phyloP scores from a whole-genome alignment of 2,888 invertebrate genomes.

The Meiosimyza decipiens region DNA sequence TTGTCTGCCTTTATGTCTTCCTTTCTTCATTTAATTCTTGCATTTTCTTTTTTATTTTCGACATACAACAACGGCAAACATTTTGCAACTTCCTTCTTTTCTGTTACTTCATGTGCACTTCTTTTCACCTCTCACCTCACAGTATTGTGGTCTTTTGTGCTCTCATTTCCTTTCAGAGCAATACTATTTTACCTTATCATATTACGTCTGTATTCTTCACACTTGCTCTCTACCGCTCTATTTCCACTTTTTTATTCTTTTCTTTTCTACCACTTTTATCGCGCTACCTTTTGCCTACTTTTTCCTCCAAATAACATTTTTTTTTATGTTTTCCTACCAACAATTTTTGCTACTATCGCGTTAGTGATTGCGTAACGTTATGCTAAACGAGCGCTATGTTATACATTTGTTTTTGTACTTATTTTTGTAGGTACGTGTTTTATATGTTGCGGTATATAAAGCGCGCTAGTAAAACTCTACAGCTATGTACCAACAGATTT shows the following conservation, averaged over 20 bases:
- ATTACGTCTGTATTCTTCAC: conserved; percentile 6
- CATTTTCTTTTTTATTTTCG: too few species aligned
- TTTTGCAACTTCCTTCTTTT: too few species aligned
- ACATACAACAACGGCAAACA: too few species aligned
- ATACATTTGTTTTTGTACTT: conserved; percentile 15
- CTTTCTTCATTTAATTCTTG: too few species aligned
- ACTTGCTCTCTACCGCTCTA: neutral
- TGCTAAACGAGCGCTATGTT: conserved; percentile 25
- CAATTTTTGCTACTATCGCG: conserved; percentile 22
- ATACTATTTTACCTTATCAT: conserved; percentile 22
- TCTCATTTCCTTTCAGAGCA: conserved; percentile 20
- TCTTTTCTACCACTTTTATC: neutral
- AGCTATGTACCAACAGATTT: neutral
- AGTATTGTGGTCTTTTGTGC: neutral
- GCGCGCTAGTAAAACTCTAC: neutral
- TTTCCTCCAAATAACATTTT: neutral
- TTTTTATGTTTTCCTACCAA: neutral
- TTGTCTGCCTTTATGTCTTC: too few species aligned
- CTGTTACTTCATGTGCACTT: neutral
- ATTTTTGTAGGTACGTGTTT: conserved; percentile 25
- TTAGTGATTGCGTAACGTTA: conserved; percentile 34
- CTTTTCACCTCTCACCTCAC: neutral
- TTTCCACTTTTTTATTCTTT: neutral
- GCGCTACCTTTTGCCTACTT: neutral
- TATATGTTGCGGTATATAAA: neutral